These are phyloP conservation scores for Archivesica marissinica DNA, from an alignment of 1,140 invertebrate genomes.

Conservation along the genomic window DNA sequence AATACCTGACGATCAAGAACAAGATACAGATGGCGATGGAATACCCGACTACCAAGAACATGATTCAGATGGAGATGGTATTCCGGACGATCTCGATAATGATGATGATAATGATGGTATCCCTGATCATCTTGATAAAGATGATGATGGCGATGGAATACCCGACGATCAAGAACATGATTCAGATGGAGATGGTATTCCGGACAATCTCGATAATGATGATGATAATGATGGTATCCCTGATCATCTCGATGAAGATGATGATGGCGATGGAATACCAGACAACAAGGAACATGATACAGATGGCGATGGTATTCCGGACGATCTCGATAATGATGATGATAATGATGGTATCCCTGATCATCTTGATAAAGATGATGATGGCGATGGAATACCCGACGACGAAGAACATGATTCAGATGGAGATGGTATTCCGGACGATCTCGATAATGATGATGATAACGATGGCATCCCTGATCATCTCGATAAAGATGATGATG, in stretches of 20 bases:
- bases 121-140: slow-evolving; percentile 69
- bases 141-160: slow-evolving; percentile 78
- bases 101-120: slow-evolving; percentile 81
- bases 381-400: slow-evolving; percentile 75
- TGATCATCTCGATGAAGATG: slow-evolving; percentile 73
- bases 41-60: slow-evolving; percentile 73
- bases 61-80: slow-evolving; percentile 77
- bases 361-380: slow-evolving; percentile 64
- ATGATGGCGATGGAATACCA: slow-evolving; percentile 65
- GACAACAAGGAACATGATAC: slow-evolving; percentile 63
- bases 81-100: slow-evolving; percentile 77
- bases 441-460: slow-evolving; percentile 72
- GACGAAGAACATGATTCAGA: slow-evolving; percentile 65
- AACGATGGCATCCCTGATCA: slow-evolving; percentile 81
- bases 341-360: slow-evolving; percentile 75
- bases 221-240: slow-evolving; percentile 79
- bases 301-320: slow-evolving; percentile 32
- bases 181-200: slow-evolving; percentile 76
- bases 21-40: slow-evolving; percentile 76
- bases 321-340: slow-evolving; percentile 58
- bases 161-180: slow-evolving; percentile 74
- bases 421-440: slow-evolving; percentile 73
- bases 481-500: slow-evolving; percentile 68
- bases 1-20: slow-evolving; percentile 76
- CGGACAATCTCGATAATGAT: slow-evolving; percentile 79